These are phyloP conservation scores for Pogona vitticeps DNA, from an alignment of 2,113 vertebrate genomes.

Conservation along the genomic window DNA sequence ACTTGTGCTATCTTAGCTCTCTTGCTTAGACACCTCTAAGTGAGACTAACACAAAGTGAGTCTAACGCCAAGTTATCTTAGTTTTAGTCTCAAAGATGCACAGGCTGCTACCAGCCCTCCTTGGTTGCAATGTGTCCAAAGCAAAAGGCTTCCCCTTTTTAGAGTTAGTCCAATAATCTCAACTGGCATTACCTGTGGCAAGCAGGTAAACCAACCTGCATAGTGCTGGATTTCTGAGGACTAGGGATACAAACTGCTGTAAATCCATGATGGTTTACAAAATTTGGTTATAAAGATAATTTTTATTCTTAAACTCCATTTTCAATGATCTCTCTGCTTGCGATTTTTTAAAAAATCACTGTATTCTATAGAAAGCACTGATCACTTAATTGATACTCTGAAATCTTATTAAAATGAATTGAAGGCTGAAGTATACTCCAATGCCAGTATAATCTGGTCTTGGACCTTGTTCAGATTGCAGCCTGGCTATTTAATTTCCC, in stretches of 20 bases:
- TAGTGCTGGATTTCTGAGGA: background rate
- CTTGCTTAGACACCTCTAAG: background rate
- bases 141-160: too few relatives aligned
- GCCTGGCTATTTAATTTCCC: background rate
- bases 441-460: background rate
- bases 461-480: background rate
- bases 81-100: background rate
- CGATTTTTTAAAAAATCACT: background rate
- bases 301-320: background rate
- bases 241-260: background rate
- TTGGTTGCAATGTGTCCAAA: background rate
- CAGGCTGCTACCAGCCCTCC: background rate
- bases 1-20: background rate
- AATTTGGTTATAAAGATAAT: background rate
- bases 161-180: too few relatives aligned
- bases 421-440: background rate
- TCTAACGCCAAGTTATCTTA: too few relatives aligned
- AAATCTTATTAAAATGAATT: background rate
- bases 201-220: too few relatives aligned
- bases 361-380: background rate
- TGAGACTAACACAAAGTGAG: too few relatives aligned
- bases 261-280: background rate
- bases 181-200: background rate
- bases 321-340: too few relatives aligned
- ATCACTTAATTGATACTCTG: background rate